A percentile compares a stretch with the other conserved stretches of the same genome.
phyloP scores from a whole-genome alignment of 2,888 invertebrate genomes.

The Gerosis bhagava region DNA sequence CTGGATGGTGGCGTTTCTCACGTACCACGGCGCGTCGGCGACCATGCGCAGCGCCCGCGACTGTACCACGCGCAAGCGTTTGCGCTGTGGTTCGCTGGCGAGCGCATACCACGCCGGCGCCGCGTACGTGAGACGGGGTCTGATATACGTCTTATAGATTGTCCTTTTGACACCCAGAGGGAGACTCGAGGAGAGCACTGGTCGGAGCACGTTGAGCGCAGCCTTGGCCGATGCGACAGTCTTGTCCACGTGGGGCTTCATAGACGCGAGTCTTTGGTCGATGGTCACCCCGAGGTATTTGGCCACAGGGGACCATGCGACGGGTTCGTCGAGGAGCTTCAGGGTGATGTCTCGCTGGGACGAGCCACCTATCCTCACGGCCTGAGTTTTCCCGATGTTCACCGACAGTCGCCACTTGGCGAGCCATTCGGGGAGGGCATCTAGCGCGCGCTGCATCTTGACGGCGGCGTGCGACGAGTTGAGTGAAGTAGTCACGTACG shows the following conservation, averaged over 20 bases:
- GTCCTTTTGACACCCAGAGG: conserved; percentile 31
- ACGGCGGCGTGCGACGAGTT: conserved; percentile 11
- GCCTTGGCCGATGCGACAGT: too few species aligned
- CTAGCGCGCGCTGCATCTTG: too few species aligned
- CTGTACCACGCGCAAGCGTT: neutral
- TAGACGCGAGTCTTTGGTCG: too few species aligned
- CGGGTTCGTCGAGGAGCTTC: conserved; percentile 4
- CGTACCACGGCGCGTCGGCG: too few species aligned
- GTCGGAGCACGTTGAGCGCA: conserved; percentile 25
- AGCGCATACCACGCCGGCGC: too few species aligned
- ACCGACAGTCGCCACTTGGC: conserved; percentile 18
- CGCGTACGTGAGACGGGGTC: too few species aligned
- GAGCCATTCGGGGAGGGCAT: conserved; percentile 26
- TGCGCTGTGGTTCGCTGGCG: conserved; percentile 1
- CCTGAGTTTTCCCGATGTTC: conserved; percentile 20
- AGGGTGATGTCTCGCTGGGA: neutral
- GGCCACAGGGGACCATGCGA: too few species aligned
- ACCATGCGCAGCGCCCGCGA: too few species aligned
- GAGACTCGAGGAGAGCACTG: conserved; percentile 29
- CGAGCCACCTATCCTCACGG: neutral
- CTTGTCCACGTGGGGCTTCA: too few species aligned
- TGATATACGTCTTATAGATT: conserved; percentile 15
- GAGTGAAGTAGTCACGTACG: too few species aligned
- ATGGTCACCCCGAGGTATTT: too few species aligned
- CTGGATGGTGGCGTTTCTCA: too few species aligned